Evolutionary conservation across 2,888 invertebrate species (phyloP).

Genomic region (Neria commutata): DNA sequence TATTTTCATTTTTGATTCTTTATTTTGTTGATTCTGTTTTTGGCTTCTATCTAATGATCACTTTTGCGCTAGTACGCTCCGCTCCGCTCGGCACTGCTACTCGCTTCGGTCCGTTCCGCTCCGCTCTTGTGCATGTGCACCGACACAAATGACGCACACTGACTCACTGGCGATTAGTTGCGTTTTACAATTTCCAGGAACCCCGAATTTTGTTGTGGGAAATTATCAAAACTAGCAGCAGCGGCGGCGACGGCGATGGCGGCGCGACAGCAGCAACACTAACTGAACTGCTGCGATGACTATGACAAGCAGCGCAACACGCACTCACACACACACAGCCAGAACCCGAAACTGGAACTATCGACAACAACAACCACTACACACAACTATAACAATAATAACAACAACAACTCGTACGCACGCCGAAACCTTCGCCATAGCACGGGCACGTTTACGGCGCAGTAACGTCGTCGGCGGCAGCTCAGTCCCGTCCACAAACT

Average conservation of each 20-base stretch:
- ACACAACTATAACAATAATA: slow-evolving; percentile 17
- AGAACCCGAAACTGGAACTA: slow-evolving; percentile 33
- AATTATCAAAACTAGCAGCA: slow-evolving; percentile 25
- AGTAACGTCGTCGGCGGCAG: neutral
- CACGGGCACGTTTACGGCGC: slow-evolving; percentile 3
- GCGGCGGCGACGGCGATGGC: neutral
- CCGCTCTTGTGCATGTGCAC: slow-evolving; percentile 22
- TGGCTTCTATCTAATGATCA: neutral
- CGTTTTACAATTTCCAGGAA: slow-evolving; percentile 57
- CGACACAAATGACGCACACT: slow-evolving; percentile 55
- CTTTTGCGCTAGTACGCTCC: neutral
- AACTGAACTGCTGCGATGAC: neutral
- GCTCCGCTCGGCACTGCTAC: too few species aligned
- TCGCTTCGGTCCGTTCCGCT: too few species aligned
- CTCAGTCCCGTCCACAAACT: neutral
- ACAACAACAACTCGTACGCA: neutral
- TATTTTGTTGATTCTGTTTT: too few species aligned
- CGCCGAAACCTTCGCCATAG: slow-evolving; percentile 35
- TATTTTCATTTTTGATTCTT: neutral
- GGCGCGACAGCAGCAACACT: slow-evolving; percentile 20
- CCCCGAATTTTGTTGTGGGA: too few species aligned
- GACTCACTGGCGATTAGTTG: slow-evolving; percentile 50
- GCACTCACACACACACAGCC: slow-evolving; percentile 3
- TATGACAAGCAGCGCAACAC: slow-evolving; percentile 7
- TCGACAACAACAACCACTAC: slow-evolving; percentile 30